Base-by-base conservation (phyloP, 1,140 invertebrate species). In the Venturia canescens region DNA sequence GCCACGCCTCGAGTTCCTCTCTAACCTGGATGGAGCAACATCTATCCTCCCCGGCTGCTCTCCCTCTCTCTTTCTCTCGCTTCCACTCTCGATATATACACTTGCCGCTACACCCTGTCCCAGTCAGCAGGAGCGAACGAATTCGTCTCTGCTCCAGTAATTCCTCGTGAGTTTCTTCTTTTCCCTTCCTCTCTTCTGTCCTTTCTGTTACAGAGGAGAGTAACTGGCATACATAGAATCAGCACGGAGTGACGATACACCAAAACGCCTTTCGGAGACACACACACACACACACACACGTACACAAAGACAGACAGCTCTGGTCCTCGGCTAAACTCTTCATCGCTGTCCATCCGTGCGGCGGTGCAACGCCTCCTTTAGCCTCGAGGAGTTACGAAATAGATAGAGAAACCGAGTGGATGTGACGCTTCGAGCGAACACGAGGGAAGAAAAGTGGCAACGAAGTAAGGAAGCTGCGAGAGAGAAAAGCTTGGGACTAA, bases 381-480 rank as follows among this genome's bases (percentile, higher is more conserved):
- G 29, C 74, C 74, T 76, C 74, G 5, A 76, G 53, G 53, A 76
- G 50, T 76, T 63, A 63, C 74, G 74, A 34, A 60, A 76, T 76
- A 76, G 50, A 76, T 76, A 63, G 69, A 74, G 69, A 80, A 26
- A 74, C 57, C 72, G 44, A 80, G 50, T 74, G 79, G 63, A 72
- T 38, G 66, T 67, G 70, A 80, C 70, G 60, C n/a, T 23, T 48
- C 44, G 67, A 69, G 72, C 74, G 57, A 78, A 29, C 5, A 57
- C 11, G 16, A 66, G 60, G 21, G 13, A 21, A 23, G 21, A 63
- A 21, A 67, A 67, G 63, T 1, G 18, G 13, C 31, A n/a, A 69
- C 21, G 26, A 13, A 4, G 74, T 63, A 26, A 63, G 60, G 48
- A 48, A 69, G 63, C n/a, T 9, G 50, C 26, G 78, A 15, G 21